Percentiles rank a stretch among this genome's conserved stretches.
Conservation (phyloP, 2,888 invertebrate species). For the Limenitis camilla region DNA sequence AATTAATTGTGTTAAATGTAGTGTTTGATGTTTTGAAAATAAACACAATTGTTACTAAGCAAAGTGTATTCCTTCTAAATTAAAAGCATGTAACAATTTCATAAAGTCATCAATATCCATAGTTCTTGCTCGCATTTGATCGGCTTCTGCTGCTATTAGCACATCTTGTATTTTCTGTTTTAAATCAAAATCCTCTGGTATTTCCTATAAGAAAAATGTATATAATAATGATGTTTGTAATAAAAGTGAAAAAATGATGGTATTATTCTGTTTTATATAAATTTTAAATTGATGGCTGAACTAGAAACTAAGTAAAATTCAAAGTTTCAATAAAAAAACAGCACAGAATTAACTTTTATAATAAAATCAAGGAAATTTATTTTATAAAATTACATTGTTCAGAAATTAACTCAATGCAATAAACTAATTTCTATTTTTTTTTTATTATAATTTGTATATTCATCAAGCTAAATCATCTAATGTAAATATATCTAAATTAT, state of each 20-base stretch:
- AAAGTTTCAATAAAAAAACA: no score
- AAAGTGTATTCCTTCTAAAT: constrained; percentile 95
- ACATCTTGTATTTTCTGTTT: constrained; percentile 86
- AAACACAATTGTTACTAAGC: constrained; percentile 54
- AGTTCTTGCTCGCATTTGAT: constrained; percentile 87
- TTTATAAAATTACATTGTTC: not conserved
- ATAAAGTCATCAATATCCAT: constrained; percentile 99
- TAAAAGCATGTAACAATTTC: constrained; percentile 88
- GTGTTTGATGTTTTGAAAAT: constrained; percentile 12
- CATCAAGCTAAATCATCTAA: no score
- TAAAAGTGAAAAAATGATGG: no score
- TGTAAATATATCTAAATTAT: no score
- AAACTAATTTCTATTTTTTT: not conserved
- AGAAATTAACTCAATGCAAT: not conserved
- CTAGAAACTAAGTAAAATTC: no score
- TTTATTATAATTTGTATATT: no score
- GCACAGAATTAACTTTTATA: no score
- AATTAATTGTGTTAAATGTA: not conserved
- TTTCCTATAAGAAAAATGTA: constrained; percentile 64
- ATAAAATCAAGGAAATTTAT: no score
- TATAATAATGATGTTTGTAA: no score
- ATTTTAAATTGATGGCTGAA: no score
- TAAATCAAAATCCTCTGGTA: constrained; percentile 86
- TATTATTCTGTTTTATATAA: no score
- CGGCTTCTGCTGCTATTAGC: constrained; percentile 79